A percentile compares a stretch with the other conserved stretches of the same genome.
These are phyloP conservation scores for Otolemur garnettii DNA, from an alignment of 2,113 vertebrate species.

Conservation along the genomic window DNA sequence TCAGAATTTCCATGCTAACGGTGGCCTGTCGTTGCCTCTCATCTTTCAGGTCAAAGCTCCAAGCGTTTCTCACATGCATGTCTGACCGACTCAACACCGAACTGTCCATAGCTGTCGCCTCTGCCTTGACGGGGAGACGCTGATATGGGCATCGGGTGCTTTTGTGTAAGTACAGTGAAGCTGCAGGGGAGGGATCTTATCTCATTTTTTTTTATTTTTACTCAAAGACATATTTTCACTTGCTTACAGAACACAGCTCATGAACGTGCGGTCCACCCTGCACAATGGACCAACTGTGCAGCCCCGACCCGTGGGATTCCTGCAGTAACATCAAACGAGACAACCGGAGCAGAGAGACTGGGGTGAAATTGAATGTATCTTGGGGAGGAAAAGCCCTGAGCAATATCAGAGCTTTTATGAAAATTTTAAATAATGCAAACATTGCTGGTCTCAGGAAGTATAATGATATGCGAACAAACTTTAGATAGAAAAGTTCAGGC, in stretches of 20 bases:
- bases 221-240: slow-evolving; percentile 54
- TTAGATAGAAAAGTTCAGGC: neutral
- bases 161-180: neutral
- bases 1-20: neutral
- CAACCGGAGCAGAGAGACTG: slow-evolving; percentile 50
- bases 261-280: neutral
- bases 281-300: slow-evolving; percentile 10
- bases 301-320: neutral
- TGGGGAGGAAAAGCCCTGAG: slow-evolving; percentile 28
- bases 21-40: neutral
- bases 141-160: neutral
- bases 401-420: slow-evolving; percentile 62
- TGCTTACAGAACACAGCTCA: neutral
- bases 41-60: neutral
- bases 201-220: slow-evolving; percentile 49
- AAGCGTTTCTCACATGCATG: neutral
- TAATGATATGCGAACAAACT: slow-evolving; percentile 35
- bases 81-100: neutral
- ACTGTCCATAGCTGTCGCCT: neutral
- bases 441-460: slow-evolving; percentile 32
- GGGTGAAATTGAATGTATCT: slow-evolving; percentile 59
- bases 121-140: neutral
- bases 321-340: slow-evolving; percentile 66
- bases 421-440: slow-evolving; percentile 65
- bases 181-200: neutral